These are phyloP conservation scores for Varanus salvator DNA, from an alignment of 2,113 vertebrate species.

Conservation along the genomic window DNA sequence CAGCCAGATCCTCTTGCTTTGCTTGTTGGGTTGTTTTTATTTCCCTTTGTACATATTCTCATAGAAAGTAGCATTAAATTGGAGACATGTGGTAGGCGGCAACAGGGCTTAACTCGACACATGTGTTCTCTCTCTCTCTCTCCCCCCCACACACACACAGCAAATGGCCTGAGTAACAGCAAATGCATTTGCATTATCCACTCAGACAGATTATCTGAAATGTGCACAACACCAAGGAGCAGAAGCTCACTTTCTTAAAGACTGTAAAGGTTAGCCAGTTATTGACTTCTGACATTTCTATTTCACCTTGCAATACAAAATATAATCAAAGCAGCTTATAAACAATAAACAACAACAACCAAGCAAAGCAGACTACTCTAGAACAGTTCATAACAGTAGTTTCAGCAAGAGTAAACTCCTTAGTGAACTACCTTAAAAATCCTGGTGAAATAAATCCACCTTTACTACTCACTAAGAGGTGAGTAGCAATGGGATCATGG, in stretches of 20 bases:
- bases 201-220: constrained; percentile 14
- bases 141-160: background rate
- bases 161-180: background rate
- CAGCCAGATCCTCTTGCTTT: constrained; percentile 56
- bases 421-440: background rate
- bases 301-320: background rate
- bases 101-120: constrained; percentile 59
- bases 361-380: background rate
- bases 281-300: background rate
- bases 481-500: background rate
- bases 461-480: background rate
- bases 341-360: background rate
- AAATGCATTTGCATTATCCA: constrained; percentile 5
- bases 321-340: background rate
- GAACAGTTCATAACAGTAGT: background rate
- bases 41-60: constrained; percentile 62
- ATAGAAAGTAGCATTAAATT: constrained; percentile 71
- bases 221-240: background rate
- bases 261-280: accelerated
- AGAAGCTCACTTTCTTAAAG: background rate
- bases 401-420: background rate
- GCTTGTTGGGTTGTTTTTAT: constrained; percentile 53
- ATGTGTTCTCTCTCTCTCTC: background rate
- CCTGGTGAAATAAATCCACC: background rate
- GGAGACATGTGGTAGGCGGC: constrained; percentile 61